Evolutionary conservation across 2,888 invertebrate species (phyloP), one percentile per base, ranked within the genome.

Genomic region (Trichogramma dendrolimi): DNA sequence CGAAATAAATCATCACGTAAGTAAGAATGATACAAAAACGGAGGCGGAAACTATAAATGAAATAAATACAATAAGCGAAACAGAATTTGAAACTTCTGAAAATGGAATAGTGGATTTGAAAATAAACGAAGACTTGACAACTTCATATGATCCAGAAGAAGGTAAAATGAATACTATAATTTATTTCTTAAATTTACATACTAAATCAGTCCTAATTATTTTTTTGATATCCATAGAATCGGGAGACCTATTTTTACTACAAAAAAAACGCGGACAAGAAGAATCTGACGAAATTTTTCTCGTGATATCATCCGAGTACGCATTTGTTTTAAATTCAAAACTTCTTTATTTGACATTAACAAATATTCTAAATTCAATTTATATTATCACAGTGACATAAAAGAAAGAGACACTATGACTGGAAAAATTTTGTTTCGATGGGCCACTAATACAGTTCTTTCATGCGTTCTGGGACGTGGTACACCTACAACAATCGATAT

Each of bases 401-500:
- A 81, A 62, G 85, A 85, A 74, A 80, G 80, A 64, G 82, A 84
- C 72, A 72, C 80, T 2, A 72, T 80, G 53, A 82, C 75, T 55
- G 78, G 75, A 55, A 73, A 70, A 66, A 62, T 77, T 0, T 77
- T 72, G 64, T 76, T 78, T 67, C 74, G 75, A 74, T 83, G 75
- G 76, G 75, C 76, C 27, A 73, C 71, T 3, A 72, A 71, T 62
- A 72, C 73, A 11, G 70, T 78, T 7, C 66, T 78, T n/a, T 78
- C 78, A 0, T 79, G 76, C 59, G 72, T 77, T 11, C 68, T 79
- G 64, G 77, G 76, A 14, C 75, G 76, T 64, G 78, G 76, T 40
- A 73, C 79, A 59, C 75, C 80, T 4, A 76, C 83, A 42, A 83
- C 82, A 6, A 74, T 87, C 44, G 82, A 83, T 53, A 80, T 86